Evolutionary conservation across 2,113 vertebrate genomes (phyloP).

Genomic region (Bagarius yarrelli): DNA sequence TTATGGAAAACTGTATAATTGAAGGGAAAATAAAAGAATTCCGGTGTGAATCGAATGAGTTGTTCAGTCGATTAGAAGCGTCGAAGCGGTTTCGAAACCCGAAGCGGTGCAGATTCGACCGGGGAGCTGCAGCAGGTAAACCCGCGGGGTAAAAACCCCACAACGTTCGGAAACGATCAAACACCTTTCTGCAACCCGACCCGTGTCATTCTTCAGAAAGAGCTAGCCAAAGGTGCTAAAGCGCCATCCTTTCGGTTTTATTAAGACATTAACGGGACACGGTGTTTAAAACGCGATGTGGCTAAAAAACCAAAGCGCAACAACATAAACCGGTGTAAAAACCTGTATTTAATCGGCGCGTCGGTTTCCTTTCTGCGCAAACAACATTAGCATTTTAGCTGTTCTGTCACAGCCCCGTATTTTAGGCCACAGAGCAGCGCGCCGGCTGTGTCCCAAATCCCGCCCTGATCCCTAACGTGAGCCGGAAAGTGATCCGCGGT

Average conservation of each 20-base stretch:
- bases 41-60: conserved; percentile 26
- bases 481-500: too few relatives aligned
- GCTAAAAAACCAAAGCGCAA: not conserved
- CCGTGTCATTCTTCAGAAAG: not conserved
- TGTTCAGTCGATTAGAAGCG: not conserved
- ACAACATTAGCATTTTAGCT: conserved; percentile 2
- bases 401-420: not conserved
- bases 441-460: conserved; percentile 21
- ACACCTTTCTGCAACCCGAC: not conserved
- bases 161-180: not conserved
- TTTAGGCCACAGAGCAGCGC: conserved; percentile 11
- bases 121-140: conserved; percentile 61
- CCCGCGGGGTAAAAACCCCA: not conserved
- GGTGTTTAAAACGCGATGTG: not conserved
- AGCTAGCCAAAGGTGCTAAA: conserved; percentile 31
- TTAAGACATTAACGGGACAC: too few relatives aligned
- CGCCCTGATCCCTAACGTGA: not conserved
- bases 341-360: not conserved
- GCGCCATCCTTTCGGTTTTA: not conserved
- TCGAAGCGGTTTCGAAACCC: conserved; percentile 1
- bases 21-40: conserved; percentile 58
- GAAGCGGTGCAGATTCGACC: conserved; percentile 1
- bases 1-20: conserved; percentile 58
- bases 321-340: too few relatives aligned
- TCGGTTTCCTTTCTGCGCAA: not conserved